A percentile compares a stretch with the other conserved stretches of the same genome.
These are phyloP conservation scores for Palaemon carinicauda DNA, from an alignment of 1,140 invertebrate species.

Conservation along the genomic window DNA sequence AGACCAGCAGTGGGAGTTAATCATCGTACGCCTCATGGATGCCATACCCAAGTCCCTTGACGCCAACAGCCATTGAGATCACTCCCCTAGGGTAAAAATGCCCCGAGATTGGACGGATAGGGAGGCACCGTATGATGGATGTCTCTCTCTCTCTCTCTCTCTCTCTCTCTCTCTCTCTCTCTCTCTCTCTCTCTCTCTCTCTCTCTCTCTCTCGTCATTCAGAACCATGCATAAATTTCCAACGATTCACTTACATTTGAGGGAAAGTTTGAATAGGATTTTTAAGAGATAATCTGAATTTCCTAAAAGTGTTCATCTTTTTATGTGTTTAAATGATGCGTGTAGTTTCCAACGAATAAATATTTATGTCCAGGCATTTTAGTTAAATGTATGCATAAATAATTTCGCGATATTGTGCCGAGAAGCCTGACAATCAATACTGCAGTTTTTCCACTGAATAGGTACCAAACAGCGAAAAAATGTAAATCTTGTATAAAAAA, in stretches of 20 bases:
- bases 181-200: neutral
- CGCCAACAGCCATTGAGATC: conserved; percentile 52
- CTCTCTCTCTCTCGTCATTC: neutral
- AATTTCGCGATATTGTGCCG: too few relatives aligned
- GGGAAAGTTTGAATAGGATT: neutral
- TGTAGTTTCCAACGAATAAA: too few relatives aligned
- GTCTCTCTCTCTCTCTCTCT: neutral
- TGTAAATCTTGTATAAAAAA: too few relatives aligned
- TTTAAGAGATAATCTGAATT: neutral
- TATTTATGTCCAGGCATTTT: too few relatives aligned
- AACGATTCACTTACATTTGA: neutral
- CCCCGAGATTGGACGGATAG: conserved; percentile 53
- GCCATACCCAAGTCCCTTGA: neutral
- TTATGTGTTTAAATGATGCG: too few relatives aligned
- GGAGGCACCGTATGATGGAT: conserved; percentile 48
- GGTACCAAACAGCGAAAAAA: too few relatives aligned
- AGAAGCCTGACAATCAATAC: too few relatives aligned
- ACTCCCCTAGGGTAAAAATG: conserved; percentile 44
- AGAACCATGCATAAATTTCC: neutral
- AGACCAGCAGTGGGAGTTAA: neutral
- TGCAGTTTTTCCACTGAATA: too few relatives aligned
- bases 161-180: neutral
- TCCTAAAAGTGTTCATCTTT: neutral
- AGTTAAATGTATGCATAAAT: too few relatives aligned
- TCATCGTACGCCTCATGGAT: neutral